Evolutionary conservation across 2,888 invertebrate species (phyloP), one percentile per base, ranked within the genome.

Genomic region (Balanococcus diminutus): DNA sequence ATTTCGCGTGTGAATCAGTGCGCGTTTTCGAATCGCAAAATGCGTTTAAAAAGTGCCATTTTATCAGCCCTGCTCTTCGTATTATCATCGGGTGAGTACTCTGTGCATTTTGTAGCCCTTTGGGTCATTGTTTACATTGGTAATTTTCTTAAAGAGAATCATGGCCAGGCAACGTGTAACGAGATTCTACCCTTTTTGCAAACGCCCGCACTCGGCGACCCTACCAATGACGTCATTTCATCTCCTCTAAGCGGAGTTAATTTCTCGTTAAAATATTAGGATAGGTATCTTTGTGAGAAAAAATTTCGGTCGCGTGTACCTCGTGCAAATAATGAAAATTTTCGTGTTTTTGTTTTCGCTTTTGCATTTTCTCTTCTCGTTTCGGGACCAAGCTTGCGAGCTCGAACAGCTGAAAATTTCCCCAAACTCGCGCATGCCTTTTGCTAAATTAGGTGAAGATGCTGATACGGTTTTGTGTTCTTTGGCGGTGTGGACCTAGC

Each of bases 401-500:
- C 72, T 56, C 32, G 75, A 79, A 79, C 75, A 79, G 75, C 75
- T 79, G 75, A 79, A 79, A 79, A 36, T 79, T 79, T 79, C 67
- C 31, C 67, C 31, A 28, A 36, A 19, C 28, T 32, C 75, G 75
- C 75, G 75, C 75, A 79, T 79, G 75, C 6, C 75, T 36, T 32
- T 36, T 79, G 36, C 9, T 79, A 36, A 79, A 79, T 79, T 79
- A 79, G 75, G 75, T 79, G 75, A 79, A 79, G 75, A 79, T 79
- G 36, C 75, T 79, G 75, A 79, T 32, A 79, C 32, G 32, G 32
- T 32, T 79, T 79, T 72, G 25, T 72, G 16, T 36, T 36, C 75
- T 36, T 19, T 11, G 75, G 32, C 28, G 56, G 25, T 36, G 25
- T 36, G 75, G 75, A 32, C 36, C 36, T 36, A 14, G 28, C 36